phyloP scores from a whole-genome alignment of 2,797 vertebrate genomes.

The Neostethus bicornis region DNA sequence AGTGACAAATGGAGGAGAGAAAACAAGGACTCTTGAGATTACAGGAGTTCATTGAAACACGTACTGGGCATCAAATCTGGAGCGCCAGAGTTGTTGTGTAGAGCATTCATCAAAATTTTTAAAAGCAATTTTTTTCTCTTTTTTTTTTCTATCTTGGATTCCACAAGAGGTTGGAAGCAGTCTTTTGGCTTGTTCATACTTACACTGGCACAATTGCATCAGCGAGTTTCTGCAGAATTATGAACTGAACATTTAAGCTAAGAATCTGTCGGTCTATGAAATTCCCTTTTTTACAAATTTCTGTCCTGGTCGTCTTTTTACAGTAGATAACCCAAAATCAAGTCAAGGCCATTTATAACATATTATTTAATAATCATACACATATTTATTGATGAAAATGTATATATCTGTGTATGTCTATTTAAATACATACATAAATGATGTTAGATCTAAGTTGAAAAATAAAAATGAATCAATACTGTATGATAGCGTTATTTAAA shows the following conservation, averaged over 20 bases:
- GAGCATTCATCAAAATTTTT: neutral
- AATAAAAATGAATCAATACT: neutral
- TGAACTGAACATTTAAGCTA: neutral
- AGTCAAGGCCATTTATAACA: too few relatives aligned
- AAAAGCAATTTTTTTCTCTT: neutral
- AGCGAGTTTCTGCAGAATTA: slow-evolving; percentile 1
- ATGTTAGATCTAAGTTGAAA: neutral
- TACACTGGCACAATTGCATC: neutral
- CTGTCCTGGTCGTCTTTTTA: neutral
- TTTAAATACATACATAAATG: too few relatives aligned
- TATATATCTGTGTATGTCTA: too few relatives aligned
- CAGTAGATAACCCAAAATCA: neutral
- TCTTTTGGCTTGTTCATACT: neutral
- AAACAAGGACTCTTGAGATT: neutral
- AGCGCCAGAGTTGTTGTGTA: neutral
- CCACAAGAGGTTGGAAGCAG: neutral
- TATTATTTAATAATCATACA: too few relatives aligned
- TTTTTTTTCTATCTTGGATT: neutral
- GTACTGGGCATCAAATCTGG: neutral
- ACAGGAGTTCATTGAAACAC: neutral
- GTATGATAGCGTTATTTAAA: too few relatives aligned
- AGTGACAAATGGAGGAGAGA: slow-evolving; percentile 4
- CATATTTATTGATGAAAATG: too few relatives aligned
- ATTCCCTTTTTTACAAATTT: neutral
- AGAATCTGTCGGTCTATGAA: neutral